Evolutionary conservation across 2,888 invertebrate species (phyloP), one percentile per base, ranked within the genome.

Genomic region (Sminthurides aquaticus): DNA sequence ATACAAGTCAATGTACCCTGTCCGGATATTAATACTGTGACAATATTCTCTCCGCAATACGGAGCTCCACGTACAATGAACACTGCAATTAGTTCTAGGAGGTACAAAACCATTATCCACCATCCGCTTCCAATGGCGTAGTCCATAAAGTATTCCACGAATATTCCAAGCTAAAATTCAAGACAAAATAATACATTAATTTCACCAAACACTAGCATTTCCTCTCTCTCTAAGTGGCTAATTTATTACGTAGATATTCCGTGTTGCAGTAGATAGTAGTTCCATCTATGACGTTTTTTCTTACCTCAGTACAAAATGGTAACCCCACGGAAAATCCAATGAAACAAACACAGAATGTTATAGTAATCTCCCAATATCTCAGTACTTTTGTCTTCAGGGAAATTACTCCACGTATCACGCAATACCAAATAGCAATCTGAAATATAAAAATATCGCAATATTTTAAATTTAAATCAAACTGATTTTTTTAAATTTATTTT

Each of bases 61-160:
- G 92, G 92, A 28, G 91, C 84, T 2, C 93, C 92, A 34, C 91
- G 84, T 11, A 92, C 89, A 77, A 89, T 86, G 78, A 92, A 90
- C 67, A 92, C 87, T n/a, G 89, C 91, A 72, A 86, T 84, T 58
- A 89, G 85, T 77, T 90, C 84, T 54, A 88, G 80, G 57, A 89
- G 81, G 78, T 91, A 89, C 52, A 91, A 80, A 62, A 88, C 83
- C 77, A 90, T 86, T 65, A 92, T 84, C 87, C 91, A 91, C 93
- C 94, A 94, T 2, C 87, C 83, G 2, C 91, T 91, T 20, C 90
- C 89, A 76, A 91, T 82, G 26, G 87, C 85, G 77, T 89, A 88
- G 80, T 93, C 94, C 77, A 91, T 79, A 78, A 90, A 91, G 78
- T 92, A 91, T 1, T 92, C 86, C 59, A 91, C 84, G 66, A 85